These are phyloP conservation scores for Drosophila falleni DNA, from an alignment of 2,888 invertebrate genomes.

Conservation along the genomic window DNA sequence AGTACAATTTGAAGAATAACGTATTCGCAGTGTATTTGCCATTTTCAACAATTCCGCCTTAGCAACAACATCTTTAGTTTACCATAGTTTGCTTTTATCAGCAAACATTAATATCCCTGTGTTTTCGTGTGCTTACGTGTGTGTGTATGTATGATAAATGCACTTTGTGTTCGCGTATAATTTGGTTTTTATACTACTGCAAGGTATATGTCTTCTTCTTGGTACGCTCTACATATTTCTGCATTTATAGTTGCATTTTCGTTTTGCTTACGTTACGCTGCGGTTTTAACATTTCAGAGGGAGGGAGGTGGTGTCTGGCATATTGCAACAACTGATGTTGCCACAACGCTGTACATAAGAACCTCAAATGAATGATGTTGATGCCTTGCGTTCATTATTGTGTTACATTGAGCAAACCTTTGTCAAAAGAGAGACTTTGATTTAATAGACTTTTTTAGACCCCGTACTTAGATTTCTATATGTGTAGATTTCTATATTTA, in stretches of 20 bases:
- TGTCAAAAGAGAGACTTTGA: conserved; percentile 18
- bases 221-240: conserved; percentile 38
- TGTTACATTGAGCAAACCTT: conserved; percentile 16
- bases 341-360: conserved; percentile 8
- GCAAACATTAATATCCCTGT: conserved; percentile 43
- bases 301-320: conserved; percentile 35
- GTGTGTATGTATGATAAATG: conserved; percentile 46
- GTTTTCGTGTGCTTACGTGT: conserved; percentile 11
- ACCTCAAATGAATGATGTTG: conserved; percentile 42
- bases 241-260: conserved; percentile 34
- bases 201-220: conserved; percentile 27
- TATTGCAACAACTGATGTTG: conserved; percentile 30
- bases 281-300: conserved; percentile 26
- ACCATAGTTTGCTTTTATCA: conserved; percentile 49
- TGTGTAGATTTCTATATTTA: too few species aligned
- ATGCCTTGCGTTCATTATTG: conserved; percentile 48
- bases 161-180: conserved; percentile 29
- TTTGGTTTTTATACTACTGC: conserved; percentile 27
- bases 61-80: conserved; percentile 39
- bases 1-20: conserved; percentile 43
- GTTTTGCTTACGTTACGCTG: conserved; percentile 19
- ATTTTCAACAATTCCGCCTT: conserved; percentile 7
- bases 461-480: too few species aligned
- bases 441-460: conserved; percentile 4
- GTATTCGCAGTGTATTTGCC: conserved; percentile 45